Conservation (phyloP, 2,888 invertebrate species). For the Calephelis perditalis region DNA sequence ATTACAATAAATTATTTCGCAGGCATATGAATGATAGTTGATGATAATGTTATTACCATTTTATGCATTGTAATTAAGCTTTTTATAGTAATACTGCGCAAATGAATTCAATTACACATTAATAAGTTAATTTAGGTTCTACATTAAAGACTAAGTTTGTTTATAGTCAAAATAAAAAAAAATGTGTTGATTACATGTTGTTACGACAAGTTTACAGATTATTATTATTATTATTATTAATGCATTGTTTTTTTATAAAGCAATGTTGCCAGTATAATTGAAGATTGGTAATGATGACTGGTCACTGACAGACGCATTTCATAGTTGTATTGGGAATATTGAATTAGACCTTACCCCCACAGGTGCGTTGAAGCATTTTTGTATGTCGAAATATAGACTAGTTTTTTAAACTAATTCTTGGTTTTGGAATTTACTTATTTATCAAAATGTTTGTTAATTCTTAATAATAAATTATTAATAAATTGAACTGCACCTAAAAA, state of each 20-base stretch:
- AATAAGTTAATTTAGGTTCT: slow-evolving; percentile 37
- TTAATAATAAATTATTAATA: too few relatives aligned
- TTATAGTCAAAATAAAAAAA: slow-evolving; percentile 11
- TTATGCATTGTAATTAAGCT: too few relatives aligned
- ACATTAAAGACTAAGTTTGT: slow-evolving; percentile 42
- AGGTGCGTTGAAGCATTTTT: not conserved
- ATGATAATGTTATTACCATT: too few relatives aligned
- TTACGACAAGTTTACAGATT: slow-evolving; percentile 67
- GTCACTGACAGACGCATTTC: slow-evolving; percentile 58
- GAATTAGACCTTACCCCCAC: slow-evolving; percentile 32
- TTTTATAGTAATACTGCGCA: slow-evolving; percentile 27
- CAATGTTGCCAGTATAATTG: slow-evolving; percentile 56
- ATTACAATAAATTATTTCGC: too few relatives aligned
- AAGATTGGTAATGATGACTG: slow-evolving; percentile 67
- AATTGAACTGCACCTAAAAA: too few relatives aligned
- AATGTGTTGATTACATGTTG: slow-evolving; percentile 38
- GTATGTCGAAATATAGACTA: too few relatives aligned
- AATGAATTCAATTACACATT: slow-evolving; percentile 24
- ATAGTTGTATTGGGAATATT: slow-evolving; percentile 50
- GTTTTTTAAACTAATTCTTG: too few relatives aligned
- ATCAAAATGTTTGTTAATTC: too few relatives aligned
- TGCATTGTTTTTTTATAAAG: slow-evolving; percentile 63
- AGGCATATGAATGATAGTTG: too few relatives aligned
- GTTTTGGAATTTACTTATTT: too few relatives aligned
- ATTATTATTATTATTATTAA: slow-evolving; percentile 39